A percentile compares a stretch with the other conserved stretches of the same genome.
phyloP scores from a whole-genome alignment of 2,888 invertebrate species.

The Athalia cordata region DNA sequence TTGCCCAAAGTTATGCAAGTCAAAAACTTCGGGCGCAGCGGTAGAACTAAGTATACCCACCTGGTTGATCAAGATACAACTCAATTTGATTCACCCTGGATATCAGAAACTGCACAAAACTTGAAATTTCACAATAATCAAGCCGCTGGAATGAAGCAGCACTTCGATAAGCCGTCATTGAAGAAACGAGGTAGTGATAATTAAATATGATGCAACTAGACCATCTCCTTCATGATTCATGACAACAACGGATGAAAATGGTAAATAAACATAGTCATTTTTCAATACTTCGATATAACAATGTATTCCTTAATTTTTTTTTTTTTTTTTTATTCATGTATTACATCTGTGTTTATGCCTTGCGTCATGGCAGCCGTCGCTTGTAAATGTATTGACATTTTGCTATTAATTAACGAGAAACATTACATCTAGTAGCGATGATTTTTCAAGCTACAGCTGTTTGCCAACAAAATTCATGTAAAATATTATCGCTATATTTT shows the following conservation, averaged over 20 bases:
- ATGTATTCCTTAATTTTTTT: too few species aligned
- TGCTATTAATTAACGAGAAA: too few species aligned
- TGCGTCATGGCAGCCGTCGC: too few species aligned
- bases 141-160: constrained; percentile 94
- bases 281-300: not conserved
- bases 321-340: too few species aligned
- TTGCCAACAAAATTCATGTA: too few species aligned
- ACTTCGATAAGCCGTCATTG: constrained; percentile 90
- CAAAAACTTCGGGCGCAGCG: constrained; percentile 99
- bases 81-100: constrained; percentile 98
- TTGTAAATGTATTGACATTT: too few species aligned
- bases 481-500: too few species aligned
- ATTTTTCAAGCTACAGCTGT: too few species aligned
- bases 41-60: constrained; percentile 99
- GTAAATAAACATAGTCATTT: not conserved
- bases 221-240: not conserved
- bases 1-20: constrained; percentile 99
- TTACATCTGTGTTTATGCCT: too few species aligned
- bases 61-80: constrained; percentile 99
- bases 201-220: not conserved
- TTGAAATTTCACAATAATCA: constrained; percentile 90
- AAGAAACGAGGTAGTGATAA: constrained; percentile 74
- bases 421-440: too few species aligned
- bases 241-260: not conserved
- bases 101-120: constrained; percentile 91